phyloP scores from a whole-genome alignment of 2,888 invertebrate species.

The Drosophila prolongata region DNA sequence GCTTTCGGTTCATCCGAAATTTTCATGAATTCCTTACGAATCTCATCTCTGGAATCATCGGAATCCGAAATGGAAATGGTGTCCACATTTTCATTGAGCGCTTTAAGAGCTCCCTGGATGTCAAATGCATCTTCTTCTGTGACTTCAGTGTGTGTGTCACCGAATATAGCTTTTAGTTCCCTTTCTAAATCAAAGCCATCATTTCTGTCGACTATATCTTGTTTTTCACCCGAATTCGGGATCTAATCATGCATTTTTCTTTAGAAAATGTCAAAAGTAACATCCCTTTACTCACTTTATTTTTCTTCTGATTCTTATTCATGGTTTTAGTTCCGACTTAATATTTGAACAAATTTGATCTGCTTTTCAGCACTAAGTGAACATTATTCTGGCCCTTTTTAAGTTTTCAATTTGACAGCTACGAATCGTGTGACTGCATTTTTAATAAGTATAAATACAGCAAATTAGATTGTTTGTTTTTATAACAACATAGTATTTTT shows the following conservation, averaged over 20 bases:
- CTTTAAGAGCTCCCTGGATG: not conserved
- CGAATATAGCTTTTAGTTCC: no score
- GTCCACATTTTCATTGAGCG: not conserved
- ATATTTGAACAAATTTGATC: not conserved
- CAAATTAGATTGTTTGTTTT: no score
- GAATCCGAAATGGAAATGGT: not conserved
- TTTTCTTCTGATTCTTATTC: not conserved
- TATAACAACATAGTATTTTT: no score
- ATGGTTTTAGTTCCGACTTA: not conserved
- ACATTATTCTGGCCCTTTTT: not conserved
- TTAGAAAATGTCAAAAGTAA: not conserved
- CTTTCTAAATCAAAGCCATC: no score
- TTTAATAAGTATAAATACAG: no score
- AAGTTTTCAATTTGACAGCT: slow-evolving; percentile 3
- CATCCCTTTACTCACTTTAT: not conserved
- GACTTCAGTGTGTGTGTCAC: no score
- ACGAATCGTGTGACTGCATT: not conserved
- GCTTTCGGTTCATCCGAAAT: not conserved
- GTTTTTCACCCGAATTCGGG: not conserved
- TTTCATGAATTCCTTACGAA: not conserved
- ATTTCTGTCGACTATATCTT: no score
- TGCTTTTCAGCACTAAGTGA: not conserved
- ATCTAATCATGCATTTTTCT: not conserved
- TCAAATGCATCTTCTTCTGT: no score
- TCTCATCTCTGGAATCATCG: slow-evolving; percentile 1